A percentile compares a stretch with the other conserved stretches of the same genome.
These are phyloP conservation scores for Dyspetes luteomarginatus DNA, from an alignment of 2,888 invertebrate genomes.

Conservation along the genomic window DNA sequence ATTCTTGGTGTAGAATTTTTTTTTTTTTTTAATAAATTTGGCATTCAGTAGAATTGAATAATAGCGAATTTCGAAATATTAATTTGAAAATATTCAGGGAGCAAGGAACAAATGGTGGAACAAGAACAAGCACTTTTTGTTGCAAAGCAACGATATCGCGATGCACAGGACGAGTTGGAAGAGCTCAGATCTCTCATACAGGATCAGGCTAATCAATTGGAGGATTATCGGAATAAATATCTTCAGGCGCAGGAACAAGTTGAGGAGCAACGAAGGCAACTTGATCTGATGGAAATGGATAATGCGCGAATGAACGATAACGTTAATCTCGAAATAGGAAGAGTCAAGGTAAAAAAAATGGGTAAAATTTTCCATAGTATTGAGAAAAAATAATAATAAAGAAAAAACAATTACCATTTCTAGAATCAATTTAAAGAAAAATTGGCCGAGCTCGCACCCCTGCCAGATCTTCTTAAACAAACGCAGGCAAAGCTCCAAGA, in stretches of 20 bases:
- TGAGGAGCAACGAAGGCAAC: conserved; percentile 88
- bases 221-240: conserved; percentile 88
- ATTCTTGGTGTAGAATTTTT: not conserved
- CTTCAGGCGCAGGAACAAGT: conserved; percentile 87
- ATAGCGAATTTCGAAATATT: no score
- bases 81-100: conserved; percentile 79
- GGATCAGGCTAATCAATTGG: conserved; percentile 88
- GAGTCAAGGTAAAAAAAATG: conserved; percentile 85
- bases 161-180: conserved; percentile 87
- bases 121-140: conserved; percentile 85
- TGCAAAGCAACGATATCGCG: conserved; percentile 85
- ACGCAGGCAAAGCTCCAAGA: conserved; percentile 88
- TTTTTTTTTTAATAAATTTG: not conserved
- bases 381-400: not conserved
- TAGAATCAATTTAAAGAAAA: conserved; percentile 89
- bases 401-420: not conserved
- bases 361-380: no score
- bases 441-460: conserved; percentile 88
- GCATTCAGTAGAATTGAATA: not conserved
- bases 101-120: conserved; percentile 87
- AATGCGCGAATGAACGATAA: conserved; percentile 89
- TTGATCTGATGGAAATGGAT: conserved; percentile 90
- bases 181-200: conserved; percentile 86
- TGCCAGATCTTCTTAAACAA: conserved; percentile 88
- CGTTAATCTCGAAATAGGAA: conserved; percentile 88